Percentiles rank a stretch among this genome's conserved stretches.
Evolutionary conservation across 1,140 invertebrate genomes (phyloP).

Genomic region (Eriosoma lanigerum): DNA sequence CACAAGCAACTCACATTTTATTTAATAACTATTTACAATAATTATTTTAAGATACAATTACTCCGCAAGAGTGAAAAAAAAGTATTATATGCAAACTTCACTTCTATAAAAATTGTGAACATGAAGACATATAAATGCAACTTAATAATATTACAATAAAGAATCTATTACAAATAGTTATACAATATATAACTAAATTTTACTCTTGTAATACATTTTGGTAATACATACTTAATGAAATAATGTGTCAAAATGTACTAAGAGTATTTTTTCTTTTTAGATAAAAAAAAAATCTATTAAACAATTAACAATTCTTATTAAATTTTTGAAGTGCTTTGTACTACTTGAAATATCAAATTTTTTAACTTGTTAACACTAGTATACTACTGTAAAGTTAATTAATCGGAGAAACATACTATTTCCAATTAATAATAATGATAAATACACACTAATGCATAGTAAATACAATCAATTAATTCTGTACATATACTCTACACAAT

Average conservation of each 20-base stretch:
- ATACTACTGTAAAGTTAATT: background rate
- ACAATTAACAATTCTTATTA: background rate
- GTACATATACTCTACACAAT: background rate
- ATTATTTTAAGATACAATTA: background rate
- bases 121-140: slow-evolving; percentile 33
- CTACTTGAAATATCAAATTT: background rate
- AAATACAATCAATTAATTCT: background rate
- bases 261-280: background rate
- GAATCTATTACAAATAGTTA: slow-evolving; percentile 23
- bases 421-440: slow-evolving; percentile 4
- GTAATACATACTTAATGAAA: slow-evolving; percentile 24
- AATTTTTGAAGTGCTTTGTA: background rate
- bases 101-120: slow-evolving; percentile 25
- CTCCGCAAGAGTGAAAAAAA: slow-evolving; percentile 17
- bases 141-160: slow-evolving; percentile 32
- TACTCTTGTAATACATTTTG: slow-evolving; percentile 32
- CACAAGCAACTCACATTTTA: slow-evolving; percentile 21
- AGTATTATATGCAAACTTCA: slow-evolving; percentile 23
- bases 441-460: slow-evolving; percentile 8
- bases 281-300: slow-evolving; percentile 18
- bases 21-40: slow-evolving; percentile 38
- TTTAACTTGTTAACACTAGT: background rate
- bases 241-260: slow-evolving; percentile 22
- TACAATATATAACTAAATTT: slow-evolving; percentile 25
- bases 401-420: background rate